Evolutionary conservation across 2,797 vertebrate genomes (phyloP).

Genomic region (Phalanger gymnotis): DNA sequence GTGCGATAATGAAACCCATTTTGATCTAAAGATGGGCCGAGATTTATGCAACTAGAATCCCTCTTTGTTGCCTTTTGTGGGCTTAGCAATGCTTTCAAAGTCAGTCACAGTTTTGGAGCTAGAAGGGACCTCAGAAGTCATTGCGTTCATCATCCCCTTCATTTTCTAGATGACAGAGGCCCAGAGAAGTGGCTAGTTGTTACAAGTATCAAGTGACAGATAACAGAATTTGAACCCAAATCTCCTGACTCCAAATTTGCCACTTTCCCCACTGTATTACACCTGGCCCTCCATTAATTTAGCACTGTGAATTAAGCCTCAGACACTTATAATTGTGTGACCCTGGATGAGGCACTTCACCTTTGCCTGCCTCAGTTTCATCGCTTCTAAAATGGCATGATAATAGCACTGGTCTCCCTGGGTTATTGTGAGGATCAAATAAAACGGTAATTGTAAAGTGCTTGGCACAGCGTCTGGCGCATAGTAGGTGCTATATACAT

Average conservation of each 20-base stretch:
- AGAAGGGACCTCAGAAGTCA: not conserved
- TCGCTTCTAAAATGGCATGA: not conserved
- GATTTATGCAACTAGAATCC: not conserved
- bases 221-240: too few species aligned
- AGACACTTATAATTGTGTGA: not conserved
- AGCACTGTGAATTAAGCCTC: not conserved
- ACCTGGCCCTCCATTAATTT: not conserved
- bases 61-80: not conserved
- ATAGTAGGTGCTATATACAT: not conserved
- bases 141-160: not conserved
- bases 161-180: not conserved
- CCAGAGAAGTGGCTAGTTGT: not conserved
- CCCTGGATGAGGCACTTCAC: not conserved
- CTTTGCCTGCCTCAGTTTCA: not conserved
- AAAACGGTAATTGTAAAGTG: not conserved
- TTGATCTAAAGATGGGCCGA: not conserved
- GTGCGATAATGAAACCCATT: not conserved
- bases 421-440: not conserved
- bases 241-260: too few species aligned
- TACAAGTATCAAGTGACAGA: too few species aligned
- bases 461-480: not conserved
- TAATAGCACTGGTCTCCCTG: not conserved
- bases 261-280: not conserved
- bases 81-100: not conserved
- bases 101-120: not conserved